Base-by-base conservation (phyloP, 2,888 invertebrate species). In the Helicoverpa assulta region DNA sequence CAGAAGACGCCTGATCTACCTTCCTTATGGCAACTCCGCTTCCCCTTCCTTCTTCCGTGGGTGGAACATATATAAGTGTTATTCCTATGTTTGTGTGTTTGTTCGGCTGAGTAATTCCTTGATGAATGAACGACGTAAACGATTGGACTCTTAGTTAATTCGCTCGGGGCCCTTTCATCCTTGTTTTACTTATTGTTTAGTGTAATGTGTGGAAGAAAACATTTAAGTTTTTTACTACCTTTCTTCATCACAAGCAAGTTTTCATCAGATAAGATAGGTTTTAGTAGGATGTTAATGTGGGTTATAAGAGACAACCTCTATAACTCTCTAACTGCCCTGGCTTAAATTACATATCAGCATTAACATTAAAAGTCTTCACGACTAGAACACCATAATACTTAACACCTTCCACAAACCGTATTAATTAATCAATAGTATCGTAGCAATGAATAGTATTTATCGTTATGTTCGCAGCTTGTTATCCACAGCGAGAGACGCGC, bases 361-460 rank as follows among this genome's bases (percentile, higher is more conserved):
- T 8, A 5, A n/a, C 10, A 19, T 75, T 67, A 43, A 79, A 61
- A 67, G 80, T 75, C 56, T 14, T 8, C 10, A 21, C 33, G 60
- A 37, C 51, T 37, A 16, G 18, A 6, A 12, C 51, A 40, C 26
- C 26, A 26, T 26, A 26, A 26, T 3, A 26, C 26, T 18, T 47
- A 61, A 67, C 61, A 58, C 37, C 69, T 52, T n/a, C 29, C 19
- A 80, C 51, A 61, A 80, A 67, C 67, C 53, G 53, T 47, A 14
- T 37, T 53, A 76, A 80, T 76, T 60, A 76, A 77, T 26, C 4
- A 26, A 2, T 26, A 26, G 26, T 3, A 67, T 75, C 56, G 53
- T 37, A 14, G 37, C 51, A 76, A 80, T 76, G 57, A 76, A 77
- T 69, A 47, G 47, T 77, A 76, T 80, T 76, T 61, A 81, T 58